A percentile compares a stretch with the other conserved stretches of the same genome.
Conservation (phyloP, 1,140 invertebrate species). For the Pseudomyrmex pallidus region DNA sequence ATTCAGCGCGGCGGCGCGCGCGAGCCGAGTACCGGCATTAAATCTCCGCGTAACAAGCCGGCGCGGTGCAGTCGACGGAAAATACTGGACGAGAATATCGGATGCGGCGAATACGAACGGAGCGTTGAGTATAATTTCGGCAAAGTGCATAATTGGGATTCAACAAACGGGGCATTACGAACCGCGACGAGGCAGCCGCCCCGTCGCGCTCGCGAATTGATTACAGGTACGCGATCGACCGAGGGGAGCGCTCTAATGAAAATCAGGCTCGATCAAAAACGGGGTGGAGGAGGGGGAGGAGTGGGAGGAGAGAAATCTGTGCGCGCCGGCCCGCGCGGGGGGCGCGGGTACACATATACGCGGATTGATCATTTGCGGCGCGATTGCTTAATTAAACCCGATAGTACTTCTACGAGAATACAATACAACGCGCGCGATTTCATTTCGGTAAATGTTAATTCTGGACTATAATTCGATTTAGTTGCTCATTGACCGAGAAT, state of each 20-base stretch:
- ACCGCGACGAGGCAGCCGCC: constrained; percentile 13
- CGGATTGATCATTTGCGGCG: constrained; percentile 70
- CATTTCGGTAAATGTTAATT: constrained; percentile 26
- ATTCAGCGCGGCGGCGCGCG: neutral
- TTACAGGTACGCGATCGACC: constrained; percentile 66
- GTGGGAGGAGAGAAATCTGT: neutral
- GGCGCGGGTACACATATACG: neutral
- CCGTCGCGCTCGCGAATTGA: constrained; percentile 57
- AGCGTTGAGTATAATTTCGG: constrained; percentile 42
- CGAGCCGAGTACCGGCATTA: neutral
- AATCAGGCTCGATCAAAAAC: constrained; percentile 43
- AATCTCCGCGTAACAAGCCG: constrained; percentile 23
- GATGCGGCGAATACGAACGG: constrained; percentile 1
- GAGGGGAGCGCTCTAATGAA: constrained; percentile 44
- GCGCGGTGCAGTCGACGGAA: neutral
- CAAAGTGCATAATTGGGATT: constrained; percentile 65
- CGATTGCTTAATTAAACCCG: constrained; percentile 70
- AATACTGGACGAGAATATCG: constrained; percentile 12
- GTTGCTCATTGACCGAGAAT: constrained; percentile 2
- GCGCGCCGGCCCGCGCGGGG: neutral
- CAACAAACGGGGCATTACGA: constrained; percentile 63
- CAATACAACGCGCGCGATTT: constrained; percentile 35
- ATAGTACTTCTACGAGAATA: constrained; percentile 48
- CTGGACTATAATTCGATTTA: constrained; percentile 30
- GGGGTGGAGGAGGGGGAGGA: neutral